Conservation (phyloP, 1,140 invertebrate genomes). For the Druon quercuslanigerum region DNA sequence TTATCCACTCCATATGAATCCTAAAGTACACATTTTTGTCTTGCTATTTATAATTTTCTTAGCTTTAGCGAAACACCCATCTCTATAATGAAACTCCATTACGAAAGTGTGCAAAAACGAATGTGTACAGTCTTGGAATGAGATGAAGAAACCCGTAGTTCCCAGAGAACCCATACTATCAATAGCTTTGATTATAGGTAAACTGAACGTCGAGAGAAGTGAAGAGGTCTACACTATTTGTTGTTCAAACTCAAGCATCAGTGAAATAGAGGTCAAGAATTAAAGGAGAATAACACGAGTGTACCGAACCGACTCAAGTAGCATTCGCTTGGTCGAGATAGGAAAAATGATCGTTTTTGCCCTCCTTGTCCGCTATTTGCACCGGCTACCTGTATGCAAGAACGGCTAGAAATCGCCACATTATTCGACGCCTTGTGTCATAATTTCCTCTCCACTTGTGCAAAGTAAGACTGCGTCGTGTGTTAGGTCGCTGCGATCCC, state of each 20-base stretch:
- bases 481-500: neutral
- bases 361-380: conserved; percentile 48
- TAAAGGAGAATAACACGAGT: conserved; percentile 47
- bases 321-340: conserved; percentile 52
- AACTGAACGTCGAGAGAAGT: neutral
- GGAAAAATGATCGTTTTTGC: conserved; percentile 55
- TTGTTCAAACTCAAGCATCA: too few species aligned
- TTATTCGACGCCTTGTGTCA: conserved; percentile 51
- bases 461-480: conserved; percentile 38
- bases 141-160: neutral
- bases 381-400: conserved; percentile 53
- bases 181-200: neutral
- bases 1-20: too few species aligned
- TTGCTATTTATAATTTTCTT: too few species aligned
- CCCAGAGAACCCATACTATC: neutral
- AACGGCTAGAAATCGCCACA: conserved; percentile 53
- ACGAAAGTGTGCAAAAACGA: neutral
- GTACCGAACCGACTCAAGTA: conserved; percentile 45
- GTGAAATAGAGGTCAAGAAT: too few species aligned
- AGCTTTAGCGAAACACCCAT: too few species aligned
- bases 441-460: conserved; percentile 54
- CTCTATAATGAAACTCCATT: neutral
- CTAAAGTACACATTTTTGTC: too few species aligned
- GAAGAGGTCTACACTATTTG: neutral
- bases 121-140: neutral